Base-by-base conservation (phyloP, 2,888 invertebrate species). In the Cerceris rybyensis region DNA sequence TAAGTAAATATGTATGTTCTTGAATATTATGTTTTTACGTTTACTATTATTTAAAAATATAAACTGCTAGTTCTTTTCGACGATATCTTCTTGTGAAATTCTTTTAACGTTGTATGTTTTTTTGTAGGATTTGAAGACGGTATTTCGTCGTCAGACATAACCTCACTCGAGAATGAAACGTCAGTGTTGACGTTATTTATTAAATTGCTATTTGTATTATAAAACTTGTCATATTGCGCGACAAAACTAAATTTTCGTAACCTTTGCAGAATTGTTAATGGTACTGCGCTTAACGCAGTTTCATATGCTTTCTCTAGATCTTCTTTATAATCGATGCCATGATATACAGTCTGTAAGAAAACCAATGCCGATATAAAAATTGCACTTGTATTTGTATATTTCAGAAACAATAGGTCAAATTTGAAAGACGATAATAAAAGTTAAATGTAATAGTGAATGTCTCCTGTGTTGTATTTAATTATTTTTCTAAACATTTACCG, bases 211-310 rank as follows among this genome's bases (percentile, higher is more conserved):
- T 74, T 57, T 2, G 2, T 11, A 6, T 66, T 57, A 6, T 60
- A n/a, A 11, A 43, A 6, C 11, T 50, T 67, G 0, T 74, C 28
- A 8, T 68, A 42, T 2, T 13, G 61, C 14, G 78, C 65, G 7
- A 75, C 0, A 7, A 41, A 84, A 60, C 84, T 80, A 28, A 78
- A 83, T 63, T 49, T 80, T 68, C 69, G 9, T 52, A 87, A 73
- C 61, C 88, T 77, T 9, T 85, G 52, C 0, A 28, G 7, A 13
- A 88, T 80, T 5, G 86, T 52, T n/a, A 88, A 43, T 7, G 55
- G 8, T 39, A 80, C 16, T 6, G 86, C 83, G 9, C 9, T 50
- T 14, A 41, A 17, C 9, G 87, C 87, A 1, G 73, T 2, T 55
- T 67, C 6, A 2, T 72, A 78, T 14, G 71, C 71, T 57, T 58